Base-by-base conservation (phyloP, 1,140 invertebrate genomes). In the Scaptomyza graminum region DNA sequence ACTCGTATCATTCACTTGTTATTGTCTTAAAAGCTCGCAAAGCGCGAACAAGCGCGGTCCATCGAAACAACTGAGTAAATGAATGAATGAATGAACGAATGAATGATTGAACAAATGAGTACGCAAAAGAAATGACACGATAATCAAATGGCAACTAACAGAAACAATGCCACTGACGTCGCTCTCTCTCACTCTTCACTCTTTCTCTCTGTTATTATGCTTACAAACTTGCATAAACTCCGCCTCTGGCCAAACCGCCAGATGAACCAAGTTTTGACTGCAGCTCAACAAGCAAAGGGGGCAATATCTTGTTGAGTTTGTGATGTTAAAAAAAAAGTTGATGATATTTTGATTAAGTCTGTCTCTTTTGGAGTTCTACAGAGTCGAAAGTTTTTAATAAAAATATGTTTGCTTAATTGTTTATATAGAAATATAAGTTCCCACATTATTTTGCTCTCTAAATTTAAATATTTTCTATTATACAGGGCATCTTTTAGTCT, bases 1-100 rank as follows among this genome's bases (percentile, higher is more conserved):
- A 39, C 64, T 65, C 61, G 67, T 79, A 88, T 88, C 67, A 88
- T 83, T 83, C 76, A 50, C 83, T 83, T 82, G 71, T 85, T 87
- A 87, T 85, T 87, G 78, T 87, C 70, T 74, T 64, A 43, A 54
- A 3, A 57, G 66, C 51, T 34, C 12, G 31, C 18, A 61, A 12
- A 49, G 65, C 57, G 41, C 56, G 63, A 56, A 49, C 25, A 28
- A 28, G 4, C 46, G 54, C 47, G 37, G 25, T 50, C 44, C 60
- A 76, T 47, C 74, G 62, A 79, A 79, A 56, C 79, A 73, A 75
- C 11, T 56, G 77, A 75, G 46, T 80, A 62, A 79, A 49, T 84
- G 62, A 79, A 60, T 79, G 66, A 79, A 49, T 84, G 62, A 79
- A 60, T 79, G 77, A 79, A 31, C 7, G 28, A 31, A 2, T 22